phyloP scores from a whole-genome alignment of 1,140 invertebrate genomes.

The Arion vulgaris region DNA sequence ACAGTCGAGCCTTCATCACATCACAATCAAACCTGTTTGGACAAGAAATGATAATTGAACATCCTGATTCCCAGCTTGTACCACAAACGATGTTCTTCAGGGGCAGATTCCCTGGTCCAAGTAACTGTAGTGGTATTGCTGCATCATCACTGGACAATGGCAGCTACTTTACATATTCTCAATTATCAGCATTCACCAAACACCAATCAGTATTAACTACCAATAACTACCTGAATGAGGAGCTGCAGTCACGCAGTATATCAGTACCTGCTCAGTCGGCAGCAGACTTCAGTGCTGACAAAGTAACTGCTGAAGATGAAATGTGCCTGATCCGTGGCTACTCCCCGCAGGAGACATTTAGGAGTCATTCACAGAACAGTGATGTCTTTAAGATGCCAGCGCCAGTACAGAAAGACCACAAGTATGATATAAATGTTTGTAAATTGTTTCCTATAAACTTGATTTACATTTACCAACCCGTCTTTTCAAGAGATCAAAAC shows the following conservation, averaged over 20 bases:
- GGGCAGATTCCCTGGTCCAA: background rate
- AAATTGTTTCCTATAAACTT: too few relatives aligned
- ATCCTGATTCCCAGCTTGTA: constrained; percentile 6
- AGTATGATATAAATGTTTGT: background rate
- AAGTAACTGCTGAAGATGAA: background rate
- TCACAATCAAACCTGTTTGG: background rate
- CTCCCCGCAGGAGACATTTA: background rate
- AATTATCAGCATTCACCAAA: constrained; percentile 15
- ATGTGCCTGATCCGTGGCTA: background rate
- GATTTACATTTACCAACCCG: too few relatives aligned
- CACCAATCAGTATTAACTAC: background rate
- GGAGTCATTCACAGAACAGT: constrained; percentile 13
- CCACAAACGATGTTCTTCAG: background rate
- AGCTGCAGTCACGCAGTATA: constrained; percentile 18
- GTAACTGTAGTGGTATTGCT: background rate
- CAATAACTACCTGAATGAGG: background rate
- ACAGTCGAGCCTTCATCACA: background rate
- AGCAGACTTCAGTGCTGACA: background rate
- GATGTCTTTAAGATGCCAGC: constrained; percentile 27
- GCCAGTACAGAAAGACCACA: background rate
- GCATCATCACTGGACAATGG: background rate
- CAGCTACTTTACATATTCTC: background rate
- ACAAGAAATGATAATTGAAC: background rate
- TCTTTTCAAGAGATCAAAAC: too few relatives aligned
- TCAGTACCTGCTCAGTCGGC: constrained; percentile 26